These are phyloP conservation scores for Heteromyza rotundicornis DNA, from an alignment of 2,888 invertebrate species.

Conservation along the genomic window DNA sequence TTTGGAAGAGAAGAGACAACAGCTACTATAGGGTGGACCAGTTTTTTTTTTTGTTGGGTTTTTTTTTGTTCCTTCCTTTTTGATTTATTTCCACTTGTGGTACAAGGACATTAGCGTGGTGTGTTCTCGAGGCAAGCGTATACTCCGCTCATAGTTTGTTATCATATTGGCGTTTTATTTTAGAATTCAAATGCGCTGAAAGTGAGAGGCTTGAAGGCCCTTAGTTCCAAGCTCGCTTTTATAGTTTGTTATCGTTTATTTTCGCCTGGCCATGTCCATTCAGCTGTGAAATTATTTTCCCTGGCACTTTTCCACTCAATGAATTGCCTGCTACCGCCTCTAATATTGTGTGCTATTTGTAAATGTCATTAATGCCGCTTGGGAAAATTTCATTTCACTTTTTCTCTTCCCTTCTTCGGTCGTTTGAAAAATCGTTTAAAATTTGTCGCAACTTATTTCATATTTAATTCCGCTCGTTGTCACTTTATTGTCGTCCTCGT, in stretches of 20 bases:
- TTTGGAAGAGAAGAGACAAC: not conserved
- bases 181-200: not conserved
- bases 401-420: not conserved
- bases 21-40: not conserved
- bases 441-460: conserved; percentile 46
- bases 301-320: not conserved
- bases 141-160: conserved; percentile 11
- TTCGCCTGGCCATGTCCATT: not conserved
- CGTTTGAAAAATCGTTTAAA: not conserved
- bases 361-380: not conserved
- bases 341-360: not conserved
- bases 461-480: conserved; percentile 46
- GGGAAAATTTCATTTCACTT: not conserved
- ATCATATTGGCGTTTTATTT: conserved; percentile 1
- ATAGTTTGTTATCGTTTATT: not conserved
- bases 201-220: not conserved
- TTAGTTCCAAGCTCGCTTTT: not conserved
- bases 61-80: not conserved
- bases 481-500: conserved; percentile 44
- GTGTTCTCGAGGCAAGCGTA: not conserved
- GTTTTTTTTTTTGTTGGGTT: too few relatives aligned
- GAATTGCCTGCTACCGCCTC: too few relatives aligned
- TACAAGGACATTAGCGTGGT: not conserved
- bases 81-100: conserved; percentile 20
- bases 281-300: not conserved